These are phyloP conservation scores for Drosophila ohnishii DNA, from an alignment of 1,140 invertebrate genomes.

Conservation along the genomic window DNA sequence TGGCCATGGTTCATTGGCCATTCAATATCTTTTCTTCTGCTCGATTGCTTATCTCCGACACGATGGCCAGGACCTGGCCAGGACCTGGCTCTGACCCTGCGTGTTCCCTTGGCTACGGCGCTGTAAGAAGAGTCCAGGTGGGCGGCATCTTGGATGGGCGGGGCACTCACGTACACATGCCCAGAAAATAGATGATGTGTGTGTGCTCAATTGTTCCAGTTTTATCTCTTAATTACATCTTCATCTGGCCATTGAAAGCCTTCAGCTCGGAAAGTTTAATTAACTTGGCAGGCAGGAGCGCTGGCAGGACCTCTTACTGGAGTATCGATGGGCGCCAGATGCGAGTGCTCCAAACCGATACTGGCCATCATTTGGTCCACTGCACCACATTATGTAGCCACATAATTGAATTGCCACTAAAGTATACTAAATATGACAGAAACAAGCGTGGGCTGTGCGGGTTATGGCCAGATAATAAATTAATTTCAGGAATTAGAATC, in stretches of 20 bases:
- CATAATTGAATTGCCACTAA: constrained; percentile 70
- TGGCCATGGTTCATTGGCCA: constrained; percentile 38
- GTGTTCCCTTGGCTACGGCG: background rate
- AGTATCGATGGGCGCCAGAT: constrained; percentile 26
- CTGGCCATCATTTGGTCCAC: constrained; percentile 2
- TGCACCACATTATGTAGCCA: constrained; percentile 37
- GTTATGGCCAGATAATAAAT: constrained; percentile 15
- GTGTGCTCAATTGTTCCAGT: constrained; percentile 60
- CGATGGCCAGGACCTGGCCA: constrained; percentile 7
- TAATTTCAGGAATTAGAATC: constrained; percentile 17
- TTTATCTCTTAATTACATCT: constrained; percentile 80
- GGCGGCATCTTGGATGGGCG: constrained; percentile 21
- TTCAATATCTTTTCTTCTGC: constrained; percentile 52
- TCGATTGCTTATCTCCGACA: constrained; percentile 33
- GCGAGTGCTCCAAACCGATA: constrained; percentile 18
- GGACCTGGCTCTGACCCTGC: constrained; percentile 7
- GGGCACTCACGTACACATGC: constrained; percentile 4
- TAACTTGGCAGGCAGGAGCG: constrained; percentile 54
- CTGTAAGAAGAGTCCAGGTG: constrained; percentile 15
- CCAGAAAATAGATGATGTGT: constrained; percentile 21
- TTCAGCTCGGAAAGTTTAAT: constrained; percentile 69
- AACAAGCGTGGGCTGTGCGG: constrained; percentile 4
- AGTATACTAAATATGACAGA: constrained; percentile 43
- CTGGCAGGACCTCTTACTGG: constrained; percentile 6
- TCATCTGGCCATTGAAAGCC: constrained; percentile 63